phyloP scores from a whole-genome alignment of 2,113 vertebrate genomes.

The Epinephelus fuscoguttatus region DNA sequence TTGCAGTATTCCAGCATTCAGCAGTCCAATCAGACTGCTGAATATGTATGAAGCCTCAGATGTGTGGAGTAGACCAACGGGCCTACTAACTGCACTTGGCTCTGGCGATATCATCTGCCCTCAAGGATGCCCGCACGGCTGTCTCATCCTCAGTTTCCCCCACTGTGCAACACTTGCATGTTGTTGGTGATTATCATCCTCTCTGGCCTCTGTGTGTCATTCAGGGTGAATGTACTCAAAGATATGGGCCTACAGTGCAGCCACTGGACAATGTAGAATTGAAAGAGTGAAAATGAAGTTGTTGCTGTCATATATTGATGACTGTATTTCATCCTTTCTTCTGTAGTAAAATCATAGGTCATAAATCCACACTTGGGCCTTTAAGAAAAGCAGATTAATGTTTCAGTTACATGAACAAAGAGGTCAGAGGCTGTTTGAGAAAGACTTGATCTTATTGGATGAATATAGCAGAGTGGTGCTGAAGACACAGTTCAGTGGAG shows the following conservation, averaged over 20 bases:
- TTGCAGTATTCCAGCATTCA: conserved; percentile 26
- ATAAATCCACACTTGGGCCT: too few species aligned
- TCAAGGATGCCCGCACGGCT: conserved; percentile 26
- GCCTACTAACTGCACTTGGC: conserved; percentile 11
- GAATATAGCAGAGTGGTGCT: too few species aligned
- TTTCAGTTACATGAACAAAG: too few species aligned
- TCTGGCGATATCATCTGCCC: conserved; percentile 36
- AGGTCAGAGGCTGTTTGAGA: too few species aligned
- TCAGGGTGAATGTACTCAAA: neutral
- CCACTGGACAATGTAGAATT: neutral
- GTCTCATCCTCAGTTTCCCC: conserved; percentile 18
- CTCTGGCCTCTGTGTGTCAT: neutral
- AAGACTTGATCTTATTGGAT: too few species aligned
- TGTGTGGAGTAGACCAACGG: conserved; percentile 15
- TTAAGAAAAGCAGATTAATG: too few species aligned
- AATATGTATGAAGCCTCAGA: conserved; percentile 52
- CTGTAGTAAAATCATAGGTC: too few species aligned
- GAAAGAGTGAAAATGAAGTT: neutral
- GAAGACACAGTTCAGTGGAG: too few species aligned
- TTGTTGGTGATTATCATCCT: conserved; percentile 5
- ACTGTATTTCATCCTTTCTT: too few species aligned
- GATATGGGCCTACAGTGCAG: neutral
- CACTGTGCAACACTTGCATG: neutral
- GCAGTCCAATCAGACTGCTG: conserved; percentile 29
- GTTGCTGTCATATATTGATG: neutral